Base-by-base conservation (phyloP, 2,113 vertebrate genomes). In the Calonectris borealis region DNA sequence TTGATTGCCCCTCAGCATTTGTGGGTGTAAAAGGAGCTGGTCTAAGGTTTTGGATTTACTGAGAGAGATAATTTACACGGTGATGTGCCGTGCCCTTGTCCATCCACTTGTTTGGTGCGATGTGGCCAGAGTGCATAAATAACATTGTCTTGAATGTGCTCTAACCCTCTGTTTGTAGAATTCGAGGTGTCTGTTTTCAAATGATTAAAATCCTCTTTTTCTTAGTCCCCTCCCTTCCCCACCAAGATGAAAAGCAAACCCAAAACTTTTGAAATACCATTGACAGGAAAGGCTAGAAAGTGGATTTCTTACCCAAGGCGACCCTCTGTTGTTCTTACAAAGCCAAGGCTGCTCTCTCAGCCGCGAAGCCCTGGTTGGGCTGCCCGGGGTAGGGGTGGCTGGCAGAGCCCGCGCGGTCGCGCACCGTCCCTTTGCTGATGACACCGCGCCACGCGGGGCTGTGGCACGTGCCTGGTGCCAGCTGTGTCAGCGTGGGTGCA, bases 381-480 rank as follows among this genome's bases (percentile, higher is more conserved):
- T 36, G 38, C 55, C 31, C 13, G 2, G 38, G 48, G n/a, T 6
- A 4, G 48, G 55, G 24, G 1, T 8, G 42, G 27, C 24, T 7
- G 31, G 29, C 69, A 75, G 86, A 66, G 51, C 51, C 21, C 3
- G 3, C 2, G 7, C 1, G 6, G 54, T 14, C 11, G 0, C 9
- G 2, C 27, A 2, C 38, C 0, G 10, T 58, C 68, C 34, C 52
- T 34, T 51, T 29, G 36, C 27, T 6, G 61, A 4, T 49, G n/a
- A 4, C 19, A 2, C 32, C 2, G 20, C 5, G 25, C 26, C 52
- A 14, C 5, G 0, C 2, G 6, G 15, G 21, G 58, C 8, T 24
- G 36, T 19, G 86, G 29, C 61, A 42, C 36, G 17, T 20, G 9
- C 61, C 62, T 9, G 12, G 8, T 40, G 66, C 34, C 2, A 11